phyloP scores from a whole-genome alignment of 2,797 vertebrate genomes.

The Siniperca scherzeri region DNA sequence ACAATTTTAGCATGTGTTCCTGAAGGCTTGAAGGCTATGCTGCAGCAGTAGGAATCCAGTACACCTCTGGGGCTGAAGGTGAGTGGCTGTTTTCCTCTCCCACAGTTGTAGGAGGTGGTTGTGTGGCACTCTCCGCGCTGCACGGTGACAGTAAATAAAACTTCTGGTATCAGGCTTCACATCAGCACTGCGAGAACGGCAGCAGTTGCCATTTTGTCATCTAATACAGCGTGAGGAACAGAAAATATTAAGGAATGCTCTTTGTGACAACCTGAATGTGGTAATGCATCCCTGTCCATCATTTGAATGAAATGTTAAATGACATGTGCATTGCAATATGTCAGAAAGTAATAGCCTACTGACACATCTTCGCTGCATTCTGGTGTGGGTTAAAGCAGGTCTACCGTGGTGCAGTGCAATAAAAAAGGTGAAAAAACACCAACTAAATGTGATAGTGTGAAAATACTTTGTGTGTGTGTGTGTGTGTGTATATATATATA shows the following conservation, averaged over 20 bases:
- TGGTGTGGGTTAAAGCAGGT: slow-evolving; percentile 46
- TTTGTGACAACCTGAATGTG: slow-evolving; percentile 59
- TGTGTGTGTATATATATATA: too few species aligned
- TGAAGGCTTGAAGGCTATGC: not conserved
- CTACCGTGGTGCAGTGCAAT: slow-evolving; percentile 25
- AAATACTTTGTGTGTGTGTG: slow-evolving; percentile 45
- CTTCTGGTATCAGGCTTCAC: slow-evolving; percentile 44
- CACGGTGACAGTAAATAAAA: slow-evolving; percentile 58
- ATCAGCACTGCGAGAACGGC: slow-evolving; percentile 39
- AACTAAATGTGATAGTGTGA: slow-evolving; percentile 44
- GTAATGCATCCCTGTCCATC: slow-evolving; percentile 59
- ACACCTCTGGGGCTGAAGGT: slow-evolving; percentile 28
- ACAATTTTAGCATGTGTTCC: slow-evolving; percentile 16
- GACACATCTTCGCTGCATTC: slow-evolving; percentile 49
- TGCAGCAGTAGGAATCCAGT: slow-evolving; percentile 10
- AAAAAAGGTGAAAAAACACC: slow-evolving; percentile 10
- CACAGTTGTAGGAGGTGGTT: not conserved
- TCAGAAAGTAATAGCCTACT: slow-evolving; percentile 66
- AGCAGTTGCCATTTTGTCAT: slow-evolving; percentile 68
- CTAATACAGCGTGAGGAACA: slow-evolving; percentile 50
- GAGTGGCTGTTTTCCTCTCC: slow-evolving; percentile 39
- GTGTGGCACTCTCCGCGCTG: not conserved
- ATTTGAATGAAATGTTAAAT: slow-evolving; percentile 67
- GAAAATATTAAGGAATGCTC: slow-evolving; percentile 56
- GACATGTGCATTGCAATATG: slow-evolving; percentile 63